phyloP scores from a whole-genome alignment of 2,797 vertebrate genomes.

The Mastacembelus armatus region DNA sequence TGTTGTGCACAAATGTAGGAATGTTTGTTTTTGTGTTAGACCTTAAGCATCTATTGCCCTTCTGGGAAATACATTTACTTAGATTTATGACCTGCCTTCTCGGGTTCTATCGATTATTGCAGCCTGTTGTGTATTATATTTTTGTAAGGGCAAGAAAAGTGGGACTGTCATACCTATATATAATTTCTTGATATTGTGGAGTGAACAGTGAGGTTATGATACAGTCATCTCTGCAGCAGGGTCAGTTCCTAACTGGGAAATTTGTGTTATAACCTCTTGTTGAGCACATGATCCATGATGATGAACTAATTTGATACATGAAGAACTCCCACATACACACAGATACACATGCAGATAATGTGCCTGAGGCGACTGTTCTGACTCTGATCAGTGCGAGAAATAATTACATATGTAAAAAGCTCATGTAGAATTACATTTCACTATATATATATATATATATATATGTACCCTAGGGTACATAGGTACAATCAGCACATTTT shows the following conservation, averaged over 20 bases:
- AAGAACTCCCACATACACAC: constrained; percentile 15
- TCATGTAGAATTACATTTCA: constrained; percentile 71
- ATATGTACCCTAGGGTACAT: constrained; percentile 31
- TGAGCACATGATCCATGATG: constrained; percentile 50
- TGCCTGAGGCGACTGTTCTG: constrained; percentile 61
- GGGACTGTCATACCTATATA: constrained; percentile 60
- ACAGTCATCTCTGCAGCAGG: constrained; percentile 59
- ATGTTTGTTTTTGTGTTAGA: constrained; percentile 55
- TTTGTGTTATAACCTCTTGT: constrained; percentile 40
- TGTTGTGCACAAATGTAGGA: constrained; percentile 35
- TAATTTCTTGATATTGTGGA: constrained; percentile 54
- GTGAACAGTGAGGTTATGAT: constrained; percentile 52
- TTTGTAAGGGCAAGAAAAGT: constrained; percentile 65
- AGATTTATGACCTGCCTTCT: constrained; percentile 73
- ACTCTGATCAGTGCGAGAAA: constrained; percentile 62
- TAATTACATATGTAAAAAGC: constrained; percentile 69
- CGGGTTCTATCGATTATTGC: constrained; percentile 71
- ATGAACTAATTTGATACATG: constrained; percentile 41
- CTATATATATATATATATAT: no score
- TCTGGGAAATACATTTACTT: constrained; percentile 71
- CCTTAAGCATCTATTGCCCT: constrained; percentile 51
- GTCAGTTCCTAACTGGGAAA: constrained; percentile 65
- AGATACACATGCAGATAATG: constrained; percentile 15
- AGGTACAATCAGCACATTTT: constrained; percentile 55
- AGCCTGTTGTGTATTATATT: constrained; percentile 57